Evolutionary conservation across 2,888 invertebrate species (phyloP), one percentile per base, ranked within the genome.

Genomic region (Acleris literana): DNA sequence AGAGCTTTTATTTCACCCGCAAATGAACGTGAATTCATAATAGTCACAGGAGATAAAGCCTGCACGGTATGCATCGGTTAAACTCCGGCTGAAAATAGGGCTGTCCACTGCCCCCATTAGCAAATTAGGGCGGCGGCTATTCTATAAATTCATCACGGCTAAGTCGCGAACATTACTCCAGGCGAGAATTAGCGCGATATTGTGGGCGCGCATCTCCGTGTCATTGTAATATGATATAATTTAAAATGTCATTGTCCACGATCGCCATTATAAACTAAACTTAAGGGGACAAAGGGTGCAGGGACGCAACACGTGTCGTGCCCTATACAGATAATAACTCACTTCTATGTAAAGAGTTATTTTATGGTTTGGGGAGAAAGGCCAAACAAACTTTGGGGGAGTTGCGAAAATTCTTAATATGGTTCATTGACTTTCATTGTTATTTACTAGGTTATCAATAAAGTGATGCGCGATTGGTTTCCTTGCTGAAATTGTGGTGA

Each of bases 171-270:
- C 80, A 84, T 81, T 83, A 80, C 67, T 59, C 68, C 60, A 59
- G 61, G 53, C 74, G 59, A 72, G 80, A 86, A 88, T 87, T 87
- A 83, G 81, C 66, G 72, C 78, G 70, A 79, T 70, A 86, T 86
- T 86, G 86, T 88, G 72, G 75, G 75, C 78, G 75, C 78, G 73
- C 63, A 60, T 65, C 67, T 51, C 49, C 71, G 69, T 73, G 72
- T 73, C 74, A 75, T 77, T 80, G 78, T 80, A 79, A 79, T 83
- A 82, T 84, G 84, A 82, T 82, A 88, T 85, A 86, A 89, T 90
- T 90, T 90, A 86, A 91, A 90, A 84, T 84, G 82, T 80, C 82
- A 88, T 88, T 88, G 89, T 90, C 77, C 81, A 71, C 73, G 71
- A 69, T 68, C 79, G 81, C 75, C 75, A 80, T 83, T 82, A 55